Percentiles rank a stretch among this genome's conserved stretches.
Evolutionary conservation across 1,140 invertebrate genomes (phyloP).

Genomic region (Heterodera schachtii): DNA sequence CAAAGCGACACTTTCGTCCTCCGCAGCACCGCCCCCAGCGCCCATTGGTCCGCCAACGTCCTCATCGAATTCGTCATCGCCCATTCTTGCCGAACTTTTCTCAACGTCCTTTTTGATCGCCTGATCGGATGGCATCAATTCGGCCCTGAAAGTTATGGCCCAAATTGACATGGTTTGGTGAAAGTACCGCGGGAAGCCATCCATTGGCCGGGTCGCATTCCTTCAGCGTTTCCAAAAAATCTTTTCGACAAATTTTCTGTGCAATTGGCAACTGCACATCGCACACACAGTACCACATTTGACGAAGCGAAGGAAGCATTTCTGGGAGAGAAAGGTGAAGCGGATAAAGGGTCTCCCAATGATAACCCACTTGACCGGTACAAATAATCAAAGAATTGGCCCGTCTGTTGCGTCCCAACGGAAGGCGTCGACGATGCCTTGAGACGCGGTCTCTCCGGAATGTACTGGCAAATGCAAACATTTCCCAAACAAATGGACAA

Average conservation of each 20-base stretch:
- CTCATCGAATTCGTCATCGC: constrained; percentile 1
- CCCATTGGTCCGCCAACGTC: neutral
- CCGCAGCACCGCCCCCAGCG: neutral
- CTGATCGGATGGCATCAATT: constrained; percentile 49
- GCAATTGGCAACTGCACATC: constrained; percentile 58
- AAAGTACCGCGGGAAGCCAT: constrained; percentile 53
- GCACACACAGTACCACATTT: constrained; percentile 64
- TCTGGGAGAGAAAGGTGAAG: constrained; percentile 30
- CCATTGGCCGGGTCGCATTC: constrained; percentile 44
- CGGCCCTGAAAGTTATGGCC: constrained; percentile 30
- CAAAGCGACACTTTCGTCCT: neutral
- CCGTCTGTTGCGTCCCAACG: neutral
- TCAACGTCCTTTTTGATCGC: constrained; percentile 61
- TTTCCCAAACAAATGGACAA: neutral
- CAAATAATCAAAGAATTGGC: constrained; percentile 38
- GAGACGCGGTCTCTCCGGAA: constrained; percentile 58
- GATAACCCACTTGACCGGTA: constrained; percentile 47
- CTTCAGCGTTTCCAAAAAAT: constrained; percentile 23
- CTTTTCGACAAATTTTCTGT: constrained; percentile 41
- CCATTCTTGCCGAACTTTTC: constrained; percentile 37
- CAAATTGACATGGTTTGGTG: neutral
- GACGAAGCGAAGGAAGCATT: constrained; percentile 50
- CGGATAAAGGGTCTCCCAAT: constrained; percentile 2
- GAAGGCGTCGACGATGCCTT: constrained; percentile 40
- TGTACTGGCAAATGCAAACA: constrained; percentile 44